Evolutionary conservation across 2,888 invertebrate genomes (phyloP), one percentile per base, ranked within the genome.

Genomic region (Leptinotarsa juncta): DNA sequence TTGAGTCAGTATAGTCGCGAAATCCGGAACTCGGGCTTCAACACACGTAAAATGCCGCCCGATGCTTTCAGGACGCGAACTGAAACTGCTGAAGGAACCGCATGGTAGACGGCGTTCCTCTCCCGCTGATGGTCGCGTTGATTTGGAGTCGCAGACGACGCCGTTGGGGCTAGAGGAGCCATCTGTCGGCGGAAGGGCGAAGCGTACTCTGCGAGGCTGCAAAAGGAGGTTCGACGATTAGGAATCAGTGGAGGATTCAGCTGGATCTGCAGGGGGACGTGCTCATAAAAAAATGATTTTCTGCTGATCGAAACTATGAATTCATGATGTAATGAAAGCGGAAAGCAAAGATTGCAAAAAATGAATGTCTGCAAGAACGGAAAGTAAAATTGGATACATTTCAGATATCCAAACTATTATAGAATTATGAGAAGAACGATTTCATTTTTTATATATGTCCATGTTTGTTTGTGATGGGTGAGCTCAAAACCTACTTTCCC

Each of bases 121-220:
- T 72, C 68, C 67, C 62, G 73, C 71, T 15, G 73, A 62, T 15
- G 50, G 70, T 20, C 32, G 55, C 65, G 73, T 26, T 60, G 72
- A 3, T 60, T 66, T 65, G n/a, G 53, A 23, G 55, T 77, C 78
- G 76, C 68, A 70, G 72, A 65, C 76, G 73, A 60, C 77, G 81
- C 60, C 26, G 18, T n/a, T 18, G 70, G 66, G 75, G 79, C 62
- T 78, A 75, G 70, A 74, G 70, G 57, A 77, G 81, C 65, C 84
- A 81, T 86, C 86, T 84, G 84, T 57, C 70, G 85, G 76, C 26
- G 87, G 86, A 53, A 87, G 81, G 65, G 83, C 81, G 82, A 87
- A 87, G 66, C 86, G 85, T 16, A 87, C 87, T 69, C 85, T 84
- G 32, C 87, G 85, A 18, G 81, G 74, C 87, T 87, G 82, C 26